Base-by-base conservation (phyloP, 53 echinoderm and acorn worm species). In the Crossaster papposus region DNA sequence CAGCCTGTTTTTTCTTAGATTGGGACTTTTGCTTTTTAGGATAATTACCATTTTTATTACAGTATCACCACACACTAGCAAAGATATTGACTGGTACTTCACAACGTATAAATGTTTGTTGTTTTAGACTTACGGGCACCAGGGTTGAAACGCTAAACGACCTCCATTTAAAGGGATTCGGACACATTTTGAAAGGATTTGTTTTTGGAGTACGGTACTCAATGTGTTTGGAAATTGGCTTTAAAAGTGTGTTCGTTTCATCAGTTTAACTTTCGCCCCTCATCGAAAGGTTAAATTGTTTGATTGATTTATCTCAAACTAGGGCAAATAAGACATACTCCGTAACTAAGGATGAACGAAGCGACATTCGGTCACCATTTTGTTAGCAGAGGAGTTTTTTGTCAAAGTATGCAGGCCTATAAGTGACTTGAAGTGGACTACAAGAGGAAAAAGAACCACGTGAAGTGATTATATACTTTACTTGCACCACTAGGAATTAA, bases 61-160 rank as follows among this genome's bases (percentile, higher is more conserved):
- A 50, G 73, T 87, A 77, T 77, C 87, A 76, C 77, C 76, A 77
- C 29, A 36, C 62, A 54, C 36, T 18, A 50, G 77, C 22, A 24
- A 22, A 71, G 58, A 22, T 52, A 26, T 32, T 87, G 77, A 51
- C 87, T 77, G 37, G 14, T 55, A 87, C 87, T 87, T 87, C 36
- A 87, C 76, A 77, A 36, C 20, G 20, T 36, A 75, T 36, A 36
- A 87, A 63, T 28, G 76, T 31, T 64, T 87, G 87, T 87, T 87
- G 87, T 87, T 87, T 87, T 87, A 87, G 87, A 87, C 87, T 87
- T 55, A 62, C 76, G 87, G 87, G 87, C 87, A 76, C 76, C 87
- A 55, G 51, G 31, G 54, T 22, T 31, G 77, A 52, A 76, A 58
- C 84, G 1, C 10, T 26, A 70, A 64, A 65, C 37, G 31, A 32